Percentiles rank a stretch among this genome's conserved stretches.
phyloP scores from a whole-genome alignment of 2,113 vertebrate genomes.

The Neogale vison region DNA sequence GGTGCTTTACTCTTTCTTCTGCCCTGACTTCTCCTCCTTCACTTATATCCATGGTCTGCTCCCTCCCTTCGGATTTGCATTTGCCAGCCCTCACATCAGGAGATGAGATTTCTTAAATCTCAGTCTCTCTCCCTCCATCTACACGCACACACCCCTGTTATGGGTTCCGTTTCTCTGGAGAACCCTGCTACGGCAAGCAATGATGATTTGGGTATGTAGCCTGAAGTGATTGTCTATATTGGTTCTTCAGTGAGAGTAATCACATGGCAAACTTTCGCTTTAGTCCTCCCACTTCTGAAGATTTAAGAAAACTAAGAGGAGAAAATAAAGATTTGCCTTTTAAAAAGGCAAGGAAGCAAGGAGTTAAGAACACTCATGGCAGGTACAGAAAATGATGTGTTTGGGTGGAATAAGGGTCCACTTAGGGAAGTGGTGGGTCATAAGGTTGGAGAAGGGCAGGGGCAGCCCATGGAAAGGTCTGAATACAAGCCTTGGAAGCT shows the following conservation, averaged over 20 bases:
- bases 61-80: neutral
- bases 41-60: neutral
- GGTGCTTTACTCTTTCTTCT: neutral
- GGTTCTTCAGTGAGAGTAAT: neutral
- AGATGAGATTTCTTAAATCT: neutral
- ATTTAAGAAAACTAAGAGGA: neutral
- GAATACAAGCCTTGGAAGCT: neutral
- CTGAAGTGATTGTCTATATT: neutral
- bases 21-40: neutral
- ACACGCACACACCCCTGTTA: no score
- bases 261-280: neutral
- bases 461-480: neutral
- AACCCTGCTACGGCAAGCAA: neutral
- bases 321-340: constrained; percentile 13
- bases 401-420: neutral
- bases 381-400: neutral
- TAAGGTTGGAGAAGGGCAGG: neutral
- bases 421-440: neutral
- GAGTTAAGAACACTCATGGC: neutral
- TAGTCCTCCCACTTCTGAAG: neutral
- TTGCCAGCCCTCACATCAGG: neutral
- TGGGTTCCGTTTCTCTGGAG: neutral
- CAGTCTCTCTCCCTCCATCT: neutral
- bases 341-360: neutral
- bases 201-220: neutral